These are phyloP conservation scores for Mythimna pallens DNA, from an alignment of 2,888 invertebrate species.

Conservation along the genomic window DNA sequence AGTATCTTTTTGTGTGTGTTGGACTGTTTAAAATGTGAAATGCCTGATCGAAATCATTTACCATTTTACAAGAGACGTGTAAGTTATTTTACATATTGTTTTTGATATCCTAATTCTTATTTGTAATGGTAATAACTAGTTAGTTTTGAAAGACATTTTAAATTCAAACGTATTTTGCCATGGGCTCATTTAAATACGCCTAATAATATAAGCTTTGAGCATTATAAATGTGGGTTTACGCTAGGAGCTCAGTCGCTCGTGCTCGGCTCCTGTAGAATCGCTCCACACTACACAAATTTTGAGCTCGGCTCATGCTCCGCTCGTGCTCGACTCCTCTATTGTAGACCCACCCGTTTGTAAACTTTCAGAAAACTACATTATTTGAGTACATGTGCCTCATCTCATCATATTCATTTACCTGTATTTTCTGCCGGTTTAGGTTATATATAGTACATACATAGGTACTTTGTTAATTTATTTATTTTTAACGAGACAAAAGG, in stretches of 20 bases:
- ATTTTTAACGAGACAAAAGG: too few species aligned
- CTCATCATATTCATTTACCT: conserved; percentile 1
- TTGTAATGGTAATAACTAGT: background rate
- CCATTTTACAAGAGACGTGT: conserved; percentile 78
- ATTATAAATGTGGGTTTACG: background rate
- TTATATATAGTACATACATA: background rate
- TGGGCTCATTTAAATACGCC: too few species aligned
- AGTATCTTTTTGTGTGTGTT: conserved; percentile 54
- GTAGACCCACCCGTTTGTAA: background rate
- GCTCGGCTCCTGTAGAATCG: too few species aligned
- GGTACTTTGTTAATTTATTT: background rate
- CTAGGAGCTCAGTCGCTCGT: too few species aligned
- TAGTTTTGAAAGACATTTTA: too few species aligned
- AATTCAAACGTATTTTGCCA: background rate
- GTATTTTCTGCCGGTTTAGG: background rate
- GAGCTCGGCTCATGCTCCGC: too few species aligned
- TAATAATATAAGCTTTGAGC: background rate
- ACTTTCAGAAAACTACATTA: background rate
- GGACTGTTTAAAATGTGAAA: conserved; percentile 72
- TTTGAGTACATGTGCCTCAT: background rate
- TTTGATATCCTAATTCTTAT: background rate
- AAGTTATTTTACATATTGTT: conserved; percentile 67
- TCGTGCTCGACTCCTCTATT: too few species aligned
- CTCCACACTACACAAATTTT: too few species aligned
- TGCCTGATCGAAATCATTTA: conserved; percentile 85